Percentiles rank a stretch among this genome's conserved stretches.
Conservation (phyloP, 2,113 vertebrate species). For the Paraplagusia blochii region DNA sequence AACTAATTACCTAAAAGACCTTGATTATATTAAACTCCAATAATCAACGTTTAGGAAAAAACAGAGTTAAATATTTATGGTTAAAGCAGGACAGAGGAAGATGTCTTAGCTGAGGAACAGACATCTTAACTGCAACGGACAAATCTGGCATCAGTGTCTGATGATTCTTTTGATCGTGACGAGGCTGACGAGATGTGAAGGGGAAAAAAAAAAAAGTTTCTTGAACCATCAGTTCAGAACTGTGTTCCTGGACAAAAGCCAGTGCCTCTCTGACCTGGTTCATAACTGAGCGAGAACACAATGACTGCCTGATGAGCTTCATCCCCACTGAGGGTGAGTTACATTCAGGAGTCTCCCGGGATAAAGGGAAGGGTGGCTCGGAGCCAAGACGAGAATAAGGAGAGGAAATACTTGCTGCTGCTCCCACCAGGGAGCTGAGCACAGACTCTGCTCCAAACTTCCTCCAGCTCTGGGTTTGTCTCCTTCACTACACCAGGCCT, state of each 20-base stretch:
- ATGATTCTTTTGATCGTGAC: not conserved
- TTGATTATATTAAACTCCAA: too few species aligned
- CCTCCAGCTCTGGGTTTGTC: too few species aligned
- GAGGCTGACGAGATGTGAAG: not conserved
- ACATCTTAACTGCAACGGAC: not conserved
- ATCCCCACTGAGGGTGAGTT: not conserved
- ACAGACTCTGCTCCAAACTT: too few species aligned
- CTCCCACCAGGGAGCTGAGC: too few species aligned
- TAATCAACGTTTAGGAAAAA: too few species aligned
- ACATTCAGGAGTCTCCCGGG: not conserved
- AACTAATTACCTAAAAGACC: too few species aligned
- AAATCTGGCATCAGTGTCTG: not conserved
- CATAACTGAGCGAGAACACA: not conserved
- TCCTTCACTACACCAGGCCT: too few species aligned
- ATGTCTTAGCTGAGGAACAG: too few species aligned
- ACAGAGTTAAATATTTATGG: too few species aligned
- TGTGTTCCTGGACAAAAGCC: not conserved
- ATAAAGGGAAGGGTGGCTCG: not conserved
- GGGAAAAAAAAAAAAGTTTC: not conserved
- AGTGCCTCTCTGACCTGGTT: not conserved
- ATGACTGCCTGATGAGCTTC: not conserved
- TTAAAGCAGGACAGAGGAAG: too few species aligned
- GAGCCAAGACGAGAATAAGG: not conserved
- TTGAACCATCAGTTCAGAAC: not conserved
- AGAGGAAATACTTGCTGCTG: not conserved